Evolutionary conservation across 2,113 vertebrate genomes (phyloP).

Genomic region (Xiphias gladius): DNA sequence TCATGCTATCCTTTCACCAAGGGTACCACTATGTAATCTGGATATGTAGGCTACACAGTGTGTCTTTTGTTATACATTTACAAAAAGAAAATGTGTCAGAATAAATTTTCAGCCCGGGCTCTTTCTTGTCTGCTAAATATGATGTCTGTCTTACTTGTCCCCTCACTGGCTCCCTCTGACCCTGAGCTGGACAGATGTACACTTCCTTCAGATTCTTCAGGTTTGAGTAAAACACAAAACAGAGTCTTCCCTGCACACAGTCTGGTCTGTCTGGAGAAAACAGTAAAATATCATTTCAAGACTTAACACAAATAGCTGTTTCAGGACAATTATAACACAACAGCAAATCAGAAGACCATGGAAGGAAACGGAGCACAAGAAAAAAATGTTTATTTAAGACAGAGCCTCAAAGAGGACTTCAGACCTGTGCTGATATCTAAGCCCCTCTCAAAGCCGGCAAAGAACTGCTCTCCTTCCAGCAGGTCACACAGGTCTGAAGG

Average conservation of each 20-base stretch:
- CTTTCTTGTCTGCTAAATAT: not conserved
- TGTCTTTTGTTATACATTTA: not conserved
- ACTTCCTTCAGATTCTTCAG: slow-evolving; percentile 97
- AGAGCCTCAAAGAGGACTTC: slow-evolving; percentile 38
- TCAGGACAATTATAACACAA: slow-evolving; percentile 1
- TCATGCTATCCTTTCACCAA: not conserved
- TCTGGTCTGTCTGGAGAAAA: slow-evolving; percentile 90
- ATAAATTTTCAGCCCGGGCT: not conserved
- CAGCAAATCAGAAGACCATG: slow-evolving; percentile 16
- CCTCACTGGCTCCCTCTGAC: slow-evolving; percentile 87
- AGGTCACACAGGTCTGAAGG: slow-evolving; percentile 95
- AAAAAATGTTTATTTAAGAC: slow-evolving; percentile 35
- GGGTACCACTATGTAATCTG: not conserved
- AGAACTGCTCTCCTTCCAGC: slow-evolving; percentile 97
- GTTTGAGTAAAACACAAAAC: slow-evolving; percentile 94
- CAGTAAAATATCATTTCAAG: slow-evolving; percentile 4
- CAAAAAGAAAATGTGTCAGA: not conserved
- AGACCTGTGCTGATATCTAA: slow-evolving; percentile 91
- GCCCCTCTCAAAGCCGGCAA: slow-evolving; percentile 94
- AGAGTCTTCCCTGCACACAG: slow-evolving; percentile 89
- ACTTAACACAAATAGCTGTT: slow-evolving; percentile 1
- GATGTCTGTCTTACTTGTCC: slow-evolving; percentile 88
- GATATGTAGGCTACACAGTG: not conserved
- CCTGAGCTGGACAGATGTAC: slow-evolving; percentile 87
- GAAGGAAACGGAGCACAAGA: not conserved